Base-by-base conservation (phyloP, 2,888 invertebrate species). In the Cataglyphis altisquamis region DNA sequence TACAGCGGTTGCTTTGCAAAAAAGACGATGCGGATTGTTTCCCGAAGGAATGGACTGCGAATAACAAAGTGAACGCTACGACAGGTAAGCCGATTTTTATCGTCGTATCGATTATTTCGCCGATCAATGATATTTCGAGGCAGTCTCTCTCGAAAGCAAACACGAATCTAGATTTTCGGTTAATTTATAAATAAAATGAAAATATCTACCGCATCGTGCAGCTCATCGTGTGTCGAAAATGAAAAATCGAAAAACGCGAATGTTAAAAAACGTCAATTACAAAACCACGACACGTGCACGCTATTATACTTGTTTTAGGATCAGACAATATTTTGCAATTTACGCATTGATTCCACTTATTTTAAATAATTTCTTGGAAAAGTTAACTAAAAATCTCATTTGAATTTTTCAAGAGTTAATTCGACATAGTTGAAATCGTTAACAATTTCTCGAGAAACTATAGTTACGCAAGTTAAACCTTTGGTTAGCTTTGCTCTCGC, bases 141-240 rank as follows among this genome's bases (percentile, higher is more conserved):
- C 29, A 29, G 57, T 41, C 21, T 57, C 57, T 68, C 32, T 70
- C 70, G 18, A 48, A 9, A 45, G 60, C 21, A 72, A 60, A 80
- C 57, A 80, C 32, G 72, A 72, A 45, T 45, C 60, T 72, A 60
- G 36, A 80, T 72, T 78, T 80, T 45, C 21, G 60, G 57, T 72
- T 80, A 72, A 80, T 80, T 80, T 80, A 72, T 80, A 41, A 72
- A 45, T 70, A 72, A 78, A 80, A 10, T 45, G 25, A 72, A 72
- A 80, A 80, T 72, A 80, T 72, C 72, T 72, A 45, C n/a, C 21
- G 72, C 57, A n/a, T 3, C 12, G 18, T 78, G 57, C 77, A n/a
- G 29, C 32, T 45, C 45, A 60, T 80, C 72, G 45, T 72, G 18
- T 72, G 60, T 41, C 32, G 60, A 45, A 12, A 18, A 41, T 5